phyloP scores from a whole-genome alignment of 2,888 invertebrate species.

The Malacosoma neustria region DNA sequence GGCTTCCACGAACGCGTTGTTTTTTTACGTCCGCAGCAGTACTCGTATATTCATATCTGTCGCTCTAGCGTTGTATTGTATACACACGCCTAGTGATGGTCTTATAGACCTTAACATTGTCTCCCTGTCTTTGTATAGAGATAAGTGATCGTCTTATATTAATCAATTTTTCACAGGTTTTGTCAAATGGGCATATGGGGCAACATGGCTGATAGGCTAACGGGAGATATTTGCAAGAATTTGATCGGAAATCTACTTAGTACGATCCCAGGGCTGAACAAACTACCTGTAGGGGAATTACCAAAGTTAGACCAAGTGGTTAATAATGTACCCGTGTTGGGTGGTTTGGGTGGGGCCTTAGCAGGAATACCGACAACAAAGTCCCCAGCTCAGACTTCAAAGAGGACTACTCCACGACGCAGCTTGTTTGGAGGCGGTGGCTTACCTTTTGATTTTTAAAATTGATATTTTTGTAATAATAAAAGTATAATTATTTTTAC shows the following conservation, averaged over 20 bases:
- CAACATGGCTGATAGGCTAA: slow-evolving; percentile 73
- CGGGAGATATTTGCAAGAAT: slow-evolving; percentile 69
- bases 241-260: slow-evolving; percentile 41
- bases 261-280: slow-evolving; percentile 10
- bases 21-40: too few relatives aligned
- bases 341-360: slow-evolving; percentile 1
- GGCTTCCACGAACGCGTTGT: too few relatives aligned
- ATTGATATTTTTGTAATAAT: neutral
- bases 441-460: slow-evolving; percentile 3
- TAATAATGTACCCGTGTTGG: slow-evolving; percentile 1
- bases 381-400: neutral
- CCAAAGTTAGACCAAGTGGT: neutral
- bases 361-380: neutral
- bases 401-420: neutral
- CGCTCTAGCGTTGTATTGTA: too few relatives aligned
- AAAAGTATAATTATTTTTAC: too few relatives aligned
- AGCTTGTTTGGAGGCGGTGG: neutral
- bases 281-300: neutral
- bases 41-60: too few relatives aligned
- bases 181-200: slow-evolving; percentile 83
- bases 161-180: slow-evolving; percentile 46
- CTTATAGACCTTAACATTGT: too few relatives aligned
- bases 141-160: neutral
- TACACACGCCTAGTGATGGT: too few relatives aligned
- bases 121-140: too few relatives aligned